Evolutionary conservation across 37 sponge, comb jelly and placozoan species (phyloP).

Genomic region (Lycopodina hypogea): DNA sequence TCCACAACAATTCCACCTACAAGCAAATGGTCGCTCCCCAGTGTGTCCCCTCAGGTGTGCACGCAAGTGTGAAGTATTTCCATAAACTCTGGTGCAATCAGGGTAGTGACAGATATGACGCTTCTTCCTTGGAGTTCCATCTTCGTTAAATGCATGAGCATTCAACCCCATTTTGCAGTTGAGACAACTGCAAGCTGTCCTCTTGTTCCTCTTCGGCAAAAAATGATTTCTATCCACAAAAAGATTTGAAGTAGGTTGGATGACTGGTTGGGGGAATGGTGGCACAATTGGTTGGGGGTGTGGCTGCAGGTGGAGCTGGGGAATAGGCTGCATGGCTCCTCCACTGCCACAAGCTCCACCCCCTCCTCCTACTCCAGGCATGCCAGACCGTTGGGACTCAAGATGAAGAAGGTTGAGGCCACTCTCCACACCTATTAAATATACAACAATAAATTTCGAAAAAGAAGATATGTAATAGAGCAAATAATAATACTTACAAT

Average conservation of each 20-base stretch:
- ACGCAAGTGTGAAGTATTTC: conserved; percentile 79
- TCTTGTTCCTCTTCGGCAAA: conserved; percentile 22
- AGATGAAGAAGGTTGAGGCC: not conserved
- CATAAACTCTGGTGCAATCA: conserved; percentile 73
- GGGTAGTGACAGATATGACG: conserved; percentile 82
- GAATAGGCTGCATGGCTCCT: too few relatives aligned
- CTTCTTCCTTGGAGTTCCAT: conserved; percentile 68
- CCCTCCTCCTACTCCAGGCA: not conserved
- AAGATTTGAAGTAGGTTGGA: not conserved
- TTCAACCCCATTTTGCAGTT: conserved; percentile 80
- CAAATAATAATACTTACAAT: too few relatives aligned
- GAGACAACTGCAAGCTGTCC: conserved; percentile 82
- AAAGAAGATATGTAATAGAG: not conserved
- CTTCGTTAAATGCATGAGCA: conserved; percentile 36
- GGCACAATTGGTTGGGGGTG: too few relatives aligned
- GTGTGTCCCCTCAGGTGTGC: conserved; percentile 89
- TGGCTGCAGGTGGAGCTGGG: too few relatives aligned
- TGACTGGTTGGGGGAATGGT: too few relatives aligned
- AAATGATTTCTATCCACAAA: not conserved
- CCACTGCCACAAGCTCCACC: not conserved
- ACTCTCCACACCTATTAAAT: not conserved
- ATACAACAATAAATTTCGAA: not conserved
- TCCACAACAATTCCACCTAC: conserved; percentile 79
- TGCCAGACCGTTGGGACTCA: not conserved
- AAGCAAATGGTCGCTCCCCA: conserved; percentile 80